Evolutionary conservation across 1,140 invertebrate genomes (phyloP), one percentile per base, ranked within the genome.

Genomic region (Apis mellifera): DNA sequence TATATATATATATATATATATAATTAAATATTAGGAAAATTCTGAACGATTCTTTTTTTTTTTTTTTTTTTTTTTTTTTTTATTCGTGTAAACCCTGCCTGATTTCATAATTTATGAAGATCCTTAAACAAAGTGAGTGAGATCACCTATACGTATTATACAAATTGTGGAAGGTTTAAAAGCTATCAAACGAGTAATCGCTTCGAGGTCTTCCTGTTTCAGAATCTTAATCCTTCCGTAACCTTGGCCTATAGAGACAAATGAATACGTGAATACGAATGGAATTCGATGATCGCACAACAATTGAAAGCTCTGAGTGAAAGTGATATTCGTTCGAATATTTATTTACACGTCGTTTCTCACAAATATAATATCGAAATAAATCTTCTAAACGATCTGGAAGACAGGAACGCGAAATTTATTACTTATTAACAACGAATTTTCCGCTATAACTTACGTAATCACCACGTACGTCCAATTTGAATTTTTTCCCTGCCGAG

Each of bases 201-300:
- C 21, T 32, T 52, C 54, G 21, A 32, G 52, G 32, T 32, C 50
- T 75, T 81, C 71, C 72, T 59, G 79, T 75, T 75, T 66, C 9
- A 59, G 72, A 81, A 81, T 81, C 23, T 66, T 54, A 59, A 74
- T 75, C 54, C 65, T 9, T 12, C 19, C 4, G 9, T 55, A 23
- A 68, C 79, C 79, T 81, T 76, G 72, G 79, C 72, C 72, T 75
- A 76, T 76, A 55, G 64, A 75, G 9, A 26, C 9, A 75, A 23
- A 57, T 65, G 71, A 81, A 66, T 66, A 81, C 7, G 5, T 42
- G 32, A 42, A 32, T 32, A 32, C 32, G 32, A 42, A 42, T 5
- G 32, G 60, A 66, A 74, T 66, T 80, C 71, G 52, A 74, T 74
- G n/a, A 80, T 26, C 52, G 48, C n/a, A n/a, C 50, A 72, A n/a